phyloP scores from a whole-genome alignment of 2,113 vertebrate species.

The Serranochromis macrocephalus region DNA sequence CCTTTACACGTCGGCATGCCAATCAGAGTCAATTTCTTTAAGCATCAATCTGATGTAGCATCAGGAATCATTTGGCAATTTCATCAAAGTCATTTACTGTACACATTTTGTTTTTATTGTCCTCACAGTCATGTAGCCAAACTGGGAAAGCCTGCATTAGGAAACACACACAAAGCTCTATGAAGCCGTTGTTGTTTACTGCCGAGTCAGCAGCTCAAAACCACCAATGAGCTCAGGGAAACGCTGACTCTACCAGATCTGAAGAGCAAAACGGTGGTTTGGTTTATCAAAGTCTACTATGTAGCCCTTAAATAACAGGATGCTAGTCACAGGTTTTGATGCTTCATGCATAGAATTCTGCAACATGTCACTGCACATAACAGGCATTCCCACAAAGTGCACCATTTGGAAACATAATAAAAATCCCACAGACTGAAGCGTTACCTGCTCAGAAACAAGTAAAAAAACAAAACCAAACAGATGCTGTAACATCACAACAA shows the following conservation, averaged over 20 bases:
- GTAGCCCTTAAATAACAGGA: conserved; percentile 56
- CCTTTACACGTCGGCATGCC: not conserved
- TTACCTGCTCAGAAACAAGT: conserved; percentile 13
- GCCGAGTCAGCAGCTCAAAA: conserved; percentile 3
- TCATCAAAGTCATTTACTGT: not conserved
- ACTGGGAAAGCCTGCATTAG: not conserved
- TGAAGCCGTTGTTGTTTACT: not conserved
- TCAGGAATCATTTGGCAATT: conserved; percentile 25
- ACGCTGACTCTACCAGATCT: not conserved
- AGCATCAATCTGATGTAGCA: not conserved
- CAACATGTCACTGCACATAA: conserved; percentile 52
- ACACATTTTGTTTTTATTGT: not conserved
- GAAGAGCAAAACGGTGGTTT: not conserved
- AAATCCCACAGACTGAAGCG: conserved; percentile 23
- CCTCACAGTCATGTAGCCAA: conserved; percentile 12
- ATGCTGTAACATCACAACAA: conserved; percentile 28
- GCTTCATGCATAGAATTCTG: conserved; percentile 62
- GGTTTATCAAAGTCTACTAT: conserved; percentile 19
- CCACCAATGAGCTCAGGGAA: not conserved
- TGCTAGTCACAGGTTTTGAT: conserved; percentile 41
- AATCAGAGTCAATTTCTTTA: not conserved
- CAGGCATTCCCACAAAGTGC: conserved; percentile 67
- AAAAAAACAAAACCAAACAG: conserved; percentile 1
- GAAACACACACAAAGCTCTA: not conserved
- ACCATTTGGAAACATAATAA: conserved; percentile 33